phyloP scores from a whole-genome alignment of 2,888 invertebrate species.

The Philonicus albiceps region DNA sequence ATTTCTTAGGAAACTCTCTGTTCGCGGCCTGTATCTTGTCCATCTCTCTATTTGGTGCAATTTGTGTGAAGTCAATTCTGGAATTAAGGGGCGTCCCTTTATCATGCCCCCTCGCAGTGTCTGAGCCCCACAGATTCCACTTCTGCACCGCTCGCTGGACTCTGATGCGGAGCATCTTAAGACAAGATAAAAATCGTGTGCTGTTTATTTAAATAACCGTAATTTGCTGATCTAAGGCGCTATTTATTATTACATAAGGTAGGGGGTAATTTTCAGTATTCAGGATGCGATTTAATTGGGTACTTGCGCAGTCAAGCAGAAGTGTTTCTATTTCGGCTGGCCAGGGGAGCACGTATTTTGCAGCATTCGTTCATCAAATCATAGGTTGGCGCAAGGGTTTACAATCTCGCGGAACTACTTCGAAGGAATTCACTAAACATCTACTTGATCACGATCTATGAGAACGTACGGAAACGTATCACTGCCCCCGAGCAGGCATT shows the following conservation, averaged over 20 bases:
- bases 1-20: conserved; percentile 20
- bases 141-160: not conserved
- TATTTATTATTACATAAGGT: conserved; percentile 55
- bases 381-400: conserved; percentile 39
- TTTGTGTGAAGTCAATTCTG: conserved; percentile 52
- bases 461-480: conserved; percentile 11
- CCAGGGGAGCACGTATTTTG: conserved; percentile 24
- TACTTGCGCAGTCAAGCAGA: conserved; percentile 41
- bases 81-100: conserved; percentile 58
- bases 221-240: conserved; percentile 56
- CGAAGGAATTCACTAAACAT: conserved; percentile 39
- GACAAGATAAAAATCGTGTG: conserved; percentile 58
- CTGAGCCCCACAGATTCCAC: not conserved
- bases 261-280: conserved; percentile 43
- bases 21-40: conserved; percentile 12
- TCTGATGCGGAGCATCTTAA: conserved; percentile 22
- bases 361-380: conserved; percentile 34
- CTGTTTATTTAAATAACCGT: conserved; percentile 63
- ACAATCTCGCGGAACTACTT: conserved; percentile 22
- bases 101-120: conserved; percentile 55
- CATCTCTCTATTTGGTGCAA: conserved; percentile 49
- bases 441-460: conserved; percentile 22
- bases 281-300: conserved; percentile 46
- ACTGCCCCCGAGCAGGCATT: not conserved
- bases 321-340: conserved; percentile 42